phyloP scores from a whole-genome alignment of 2,888 invertebrate species.

The Eupithecia subfuscata region DNA sequence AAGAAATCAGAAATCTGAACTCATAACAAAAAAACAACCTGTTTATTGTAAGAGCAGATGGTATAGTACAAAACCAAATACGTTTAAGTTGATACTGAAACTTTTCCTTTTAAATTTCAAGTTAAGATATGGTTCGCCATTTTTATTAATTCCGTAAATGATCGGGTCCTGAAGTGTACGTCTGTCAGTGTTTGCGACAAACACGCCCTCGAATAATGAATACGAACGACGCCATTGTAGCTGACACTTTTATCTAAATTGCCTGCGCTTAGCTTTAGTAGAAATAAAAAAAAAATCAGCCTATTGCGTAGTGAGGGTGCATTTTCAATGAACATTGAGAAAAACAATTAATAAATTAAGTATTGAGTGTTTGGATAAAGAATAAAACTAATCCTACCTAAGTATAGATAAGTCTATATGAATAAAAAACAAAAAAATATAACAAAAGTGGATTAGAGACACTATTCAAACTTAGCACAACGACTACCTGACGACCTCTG shows the following conservation, averaged over 20 bases:
- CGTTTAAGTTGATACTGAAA: too few species aligned
- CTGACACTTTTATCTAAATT: slow-evolving; percentile 58
- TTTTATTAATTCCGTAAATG: background rate
- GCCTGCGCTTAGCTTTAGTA: slow-evolving; percentile 45
- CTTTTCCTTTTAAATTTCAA: too few species aligned
- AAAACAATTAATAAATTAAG: background rate
- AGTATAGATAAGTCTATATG: too few species aligned
- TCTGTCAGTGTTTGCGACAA: slow-evolving; percentile 55
- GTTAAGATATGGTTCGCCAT: background rate
- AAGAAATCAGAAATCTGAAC: too few species aligned
- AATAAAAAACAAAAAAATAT: too few species aligned
- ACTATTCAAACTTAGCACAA: too few species aligned
- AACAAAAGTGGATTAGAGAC: too few species aligned
- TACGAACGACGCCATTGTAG: slow-evolving; percentile 58
- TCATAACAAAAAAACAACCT: too few species aligned
- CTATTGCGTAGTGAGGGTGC: background rate
- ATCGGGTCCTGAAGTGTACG: slow-evolving; percentile 45
- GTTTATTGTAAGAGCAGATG: too few species aligned
- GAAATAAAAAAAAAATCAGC: slow-evolving; percentile 19
- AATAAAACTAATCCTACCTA: too few species aligned
- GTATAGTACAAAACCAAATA: too few species aligned
- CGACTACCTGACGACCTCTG: too few species aligned
- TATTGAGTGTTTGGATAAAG: background rate
- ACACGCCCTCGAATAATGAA: slow-evolving; percentile 63
- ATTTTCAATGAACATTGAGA: background rate